Base-by-base conservation (phyloP, 2,113 vertebrate genomes). In the Lipophrys pholis region DNA sequence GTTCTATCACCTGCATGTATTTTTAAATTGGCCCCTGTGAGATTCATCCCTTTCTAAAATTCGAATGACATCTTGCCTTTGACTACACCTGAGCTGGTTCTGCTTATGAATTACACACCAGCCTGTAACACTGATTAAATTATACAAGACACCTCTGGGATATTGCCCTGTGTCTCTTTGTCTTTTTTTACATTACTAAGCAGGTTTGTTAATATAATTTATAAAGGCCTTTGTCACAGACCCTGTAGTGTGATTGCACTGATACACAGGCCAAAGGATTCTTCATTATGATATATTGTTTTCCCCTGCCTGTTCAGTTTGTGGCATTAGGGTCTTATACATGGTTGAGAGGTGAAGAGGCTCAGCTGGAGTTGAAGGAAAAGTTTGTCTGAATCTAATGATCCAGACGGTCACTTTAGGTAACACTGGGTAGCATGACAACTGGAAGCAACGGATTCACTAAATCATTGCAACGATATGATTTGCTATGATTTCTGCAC, bases 371-470 rank as follows among this genome's bases (percentile, higher is more conserved):
- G 36, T 66, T 52, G 40, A 73, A 82, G 80, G 75, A 66, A 60
- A 73, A 76, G 56, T 78, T 60, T 55, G 69, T 61, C 69, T 80
- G 59, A 71, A 82, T 88, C 76, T 76, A 50, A 85, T 90, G 78
- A 87, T 91, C 84, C 84, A 88, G 72, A 55, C 67, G 85, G 85
- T 89, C 84, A 84, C 82, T 86, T 85, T 50, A 39, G 52, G 69
- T 79, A 88, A 63, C 80, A 64, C 82, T 57, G 48, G 39, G 53
- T 2, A 85, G 76, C 36, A 11, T 59, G 76, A 69, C 69, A 73
- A 45, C 21, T 6, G 7, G 79, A 83, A 70, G 63, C 58, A 65
- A 79, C 68, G 3, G 59, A 83, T 69, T 76, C 2, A 30, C 69
- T 75, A 6, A 41, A 50, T 73, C 74, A 85, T 70, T 76, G 48